Conservation (phyloP, 2,113 vertebrate genomes). For the Vombatus ursinus region DNA sequence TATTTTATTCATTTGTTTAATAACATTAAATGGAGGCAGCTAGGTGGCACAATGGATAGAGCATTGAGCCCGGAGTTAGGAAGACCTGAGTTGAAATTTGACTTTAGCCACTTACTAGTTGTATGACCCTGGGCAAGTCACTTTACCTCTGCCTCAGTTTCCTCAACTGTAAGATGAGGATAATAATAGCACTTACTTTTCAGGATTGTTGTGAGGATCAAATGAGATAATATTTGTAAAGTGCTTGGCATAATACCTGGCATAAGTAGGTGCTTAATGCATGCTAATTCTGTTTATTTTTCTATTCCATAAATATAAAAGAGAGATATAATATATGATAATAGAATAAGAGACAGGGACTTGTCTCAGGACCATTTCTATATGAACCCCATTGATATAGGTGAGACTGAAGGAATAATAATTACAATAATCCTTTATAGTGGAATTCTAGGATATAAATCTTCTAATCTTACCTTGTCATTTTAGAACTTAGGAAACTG, state of each 20-base stretch:
- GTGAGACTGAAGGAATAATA: neutral
- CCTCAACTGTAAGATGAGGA: neutral
- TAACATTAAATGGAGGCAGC: neutral
- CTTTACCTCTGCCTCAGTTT: neutral
- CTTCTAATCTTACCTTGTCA: neutral
- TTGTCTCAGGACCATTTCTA: neutral
- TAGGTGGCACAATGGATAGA: neutral
- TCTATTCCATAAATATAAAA: neutral
- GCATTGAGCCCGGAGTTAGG: too few species aligned
- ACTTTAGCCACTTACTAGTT: neutral
- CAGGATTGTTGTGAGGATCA: neutral
- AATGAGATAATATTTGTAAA: neutral
- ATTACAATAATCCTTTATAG: neutral
- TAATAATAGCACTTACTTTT: neutral
- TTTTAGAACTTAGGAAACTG: neutral
- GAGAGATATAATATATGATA: neutral
- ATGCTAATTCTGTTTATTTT: neutral
- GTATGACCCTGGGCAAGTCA: neutral
- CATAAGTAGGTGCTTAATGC: neutral
- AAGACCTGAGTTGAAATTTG: neutral
- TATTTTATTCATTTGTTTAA: neutral
- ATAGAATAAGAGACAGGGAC: neutral
- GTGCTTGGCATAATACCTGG: neutral
- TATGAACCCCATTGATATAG: neutral
- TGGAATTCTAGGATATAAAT: neutral